Percentiles rank a stretch among this genome's conserved stretches.
Evolutionary conservation across 2,113 vertebrate species (phyloP).

Genomic region (Edolisoma coerulescens): DNA sequence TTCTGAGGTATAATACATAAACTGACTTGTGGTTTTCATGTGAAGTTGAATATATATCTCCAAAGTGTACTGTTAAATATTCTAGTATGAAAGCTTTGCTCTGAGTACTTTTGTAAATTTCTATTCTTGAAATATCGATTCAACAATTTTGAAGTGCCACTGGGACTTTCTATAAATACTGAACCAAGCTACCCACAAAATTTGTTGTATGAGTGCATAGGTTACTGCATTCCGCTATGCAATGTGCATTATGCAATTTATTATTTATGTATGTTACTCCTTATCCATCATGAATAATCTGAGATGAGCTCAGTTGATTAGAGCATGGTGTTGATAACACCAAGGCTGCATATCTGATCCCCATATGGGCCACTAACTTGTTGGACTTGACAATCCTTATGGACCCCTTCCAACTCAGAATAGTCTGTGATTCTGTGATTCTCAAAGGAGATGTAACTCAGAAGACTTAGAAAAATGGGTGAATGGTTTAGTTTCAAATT

Average conservation of each 20-base stretch:
- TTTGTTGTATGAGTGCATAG: not conserved
- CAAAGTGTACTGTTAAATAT: not conserved
- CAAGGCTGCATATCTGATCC: not conserved
- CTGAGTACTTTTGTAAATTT: not conserved
- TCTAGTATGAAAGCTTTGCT: not conserved
- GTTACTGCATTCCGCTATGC: not conserved
- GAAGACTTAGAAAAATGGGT: not conserved
- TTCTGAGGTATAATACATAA: not conserved
- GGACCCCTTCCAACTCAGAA: not conserved
- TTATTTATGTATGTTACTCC: conserved; percentile 1
- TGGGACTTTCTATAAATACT: not conserved
- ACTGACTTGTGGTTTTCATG: not conserved
- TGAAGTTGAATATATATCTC: not conserved
- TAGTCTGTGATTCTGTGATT: not conserved
- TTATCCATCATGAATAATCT: not conserved
- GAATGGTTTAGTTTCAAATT: not conserved
- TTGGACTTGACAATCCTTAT: not conserved
- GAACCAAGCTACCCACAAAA: not conserved
- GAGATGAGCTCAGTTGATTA: not conserved
- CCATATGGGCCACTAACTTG: accelerated
- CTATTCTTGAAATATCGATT: not conserved
- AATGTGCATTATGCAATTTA: not conserved
- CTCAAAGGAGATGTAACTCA: not conserved
- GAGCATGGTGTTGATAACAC: not conserved
- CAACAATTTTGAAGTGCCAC: not conserved